Evolutionary conservation across 23 tunicate species (phyloP).

Genomic region (Halocynthia aurantium): DNA sequence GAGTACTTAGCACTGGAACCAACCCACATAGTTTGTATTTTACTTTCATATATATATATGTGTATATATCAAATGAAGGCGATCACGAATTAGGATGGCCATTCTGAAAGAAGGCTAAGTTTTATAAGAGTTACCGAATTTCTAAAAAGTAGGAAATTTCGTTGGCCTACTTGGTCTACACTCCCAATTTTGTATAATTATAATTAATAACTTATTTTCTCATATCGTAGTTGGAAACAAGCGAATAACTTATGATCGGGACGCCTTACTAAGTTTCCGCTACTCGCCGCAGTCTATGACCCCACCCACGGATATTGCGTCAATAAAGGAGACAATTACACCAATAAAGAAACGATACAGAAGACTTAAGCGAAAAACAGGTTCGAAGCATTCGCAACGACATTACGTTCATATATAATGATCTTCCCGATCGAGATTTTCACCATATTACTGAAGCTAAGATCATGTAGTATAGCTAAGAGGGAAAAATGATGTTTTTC

Average conservation of each 20-base stretch:
- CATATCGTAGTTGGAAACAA: slow-evolving; percentile 12
- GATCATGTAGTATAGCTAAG: not conserved
- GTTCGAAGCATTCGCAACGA: not conserved
- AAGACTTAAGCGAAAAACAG: not conserved
- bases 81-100: not conserved
- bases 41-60: not conserved
- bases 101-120: not conserved
- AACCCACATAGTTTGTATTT: not conserved
- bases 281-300: slow-evolving; percentile 59
- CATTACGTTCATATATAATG: not conserved
- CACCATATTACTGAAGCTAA: not conserved
- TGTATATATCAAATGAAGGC: not conserved
- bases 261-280: slow-evolving; percentile 53
- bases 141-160: not conserved
- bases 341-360: slow-evolving; percentile 18
- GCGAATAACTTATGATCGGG: slow-evolving; percentile 59
- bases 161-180: too few species aligned
- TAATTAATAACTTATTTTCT: not conserved
- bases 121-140: not conserved
- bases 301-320: slow-evolving; percentile 61
- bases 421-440: not conserved
- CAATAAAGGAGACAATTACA: slow-evolving; percentile 55
- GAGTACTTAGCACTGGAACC: slow-evolving; percentile 26
- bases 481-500: too few species aligned
- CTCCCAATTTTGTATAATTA: too few species aligned